Percentiles rank a stretch among this genome's conserved stretches.
Evolutionary conservation across 1,140 invertebrate species (phyloP).

Genomic region (Arctopsyche grandis): DNA sequence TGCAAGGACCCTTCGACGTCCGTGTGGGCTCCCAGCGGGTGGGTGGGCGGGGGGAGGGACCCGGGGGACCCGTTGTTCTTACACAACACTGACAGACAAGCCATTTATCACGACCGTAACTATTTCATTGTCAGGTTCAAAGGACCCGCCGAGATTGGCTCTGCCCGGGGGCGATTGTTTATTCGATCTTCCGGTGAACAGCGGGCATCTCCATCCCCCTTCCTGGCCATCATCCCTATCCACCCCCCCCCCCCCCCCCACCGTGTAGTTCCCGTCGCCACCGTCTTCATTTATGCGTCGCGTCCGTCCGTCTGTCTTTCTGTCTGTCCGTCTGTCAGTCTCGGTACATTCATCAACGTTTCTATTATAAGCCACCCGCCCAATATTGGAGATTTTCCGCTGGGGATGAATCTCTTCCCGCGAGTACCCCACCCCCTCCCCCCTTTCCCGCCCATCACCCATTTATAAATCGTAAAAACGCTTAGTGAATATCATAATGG

Average conservation of each 20-base stretch:
- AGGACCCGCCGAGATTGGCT: slow-evolving; percentile 29
- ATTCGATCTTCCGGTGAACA: slow-evolving; percentile 30
- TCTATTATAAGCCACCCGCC: neutral
- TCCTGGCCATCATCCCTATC: neutral
- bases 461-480: too few species aligned
- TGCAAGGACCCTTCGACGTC: too few species aligned
- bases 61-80: slow-evolving; percentile 33
- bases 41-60: neutral
- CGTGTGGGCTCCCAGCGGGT: neutral
- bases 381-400: neutral
- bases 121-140: slow-evolving; percentile 43
- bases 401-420: too few species aligned
- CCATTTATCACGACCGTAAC: slow-evolving; percentile 43
- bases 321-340: slow-evolving; percentile 3
- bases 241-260: neutral
- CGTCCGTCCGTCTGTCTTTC: slow-evolving; percentile 13
- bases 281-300: slow-evolving; percentile 14
- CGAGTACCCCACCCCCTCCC: too few species aligned
- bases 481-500: too few species aligned
- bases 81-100: slow-evolving; percentile 45
- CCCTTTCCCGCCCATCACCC: too few species aligned
- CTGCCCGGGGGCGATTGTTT: slow-evolving; percentile 24
- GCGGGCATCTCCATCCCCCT: neutral
- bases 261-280: neutral
- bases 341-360: slow-evolving; percentile 25